Percentiles rank a stretch among this genome's conserved stretches.
Evolutionary conservation across 2,797 vertebrate genomes (phyloP).

Genomic region (Halcyon chelicuti): DNA sequence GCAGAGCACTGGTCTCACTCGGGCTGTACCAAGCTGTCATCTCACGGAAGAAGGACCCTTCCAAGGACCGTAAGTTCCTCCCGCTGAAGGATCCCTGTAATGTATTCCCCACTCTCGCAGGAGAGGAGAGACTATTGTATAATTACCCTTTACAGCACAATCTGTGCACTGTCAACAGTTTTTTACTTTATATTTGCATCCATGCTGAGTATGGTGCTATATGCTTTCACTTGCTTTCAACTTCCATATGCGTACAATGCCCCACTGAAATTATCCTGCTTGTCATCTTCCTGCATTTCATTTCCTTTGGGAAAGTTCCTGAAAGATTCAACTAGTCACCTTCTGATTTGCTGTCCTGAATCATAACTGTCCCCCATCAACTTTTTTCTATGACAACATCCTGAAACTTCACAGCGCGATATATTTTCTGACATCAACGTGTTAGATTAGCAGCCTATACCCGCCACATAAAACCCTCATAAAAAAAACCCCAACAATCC

Average conservation of each 20-base stretch:
- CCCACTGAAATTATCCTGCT: neutral
- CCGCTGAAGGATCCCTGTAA: neutral
- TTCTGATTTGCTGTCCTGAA: neutral
- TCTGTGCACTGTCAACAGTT: neutral
- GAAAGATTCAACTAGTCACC: neutral
- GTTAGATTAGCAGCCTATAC: neutral
- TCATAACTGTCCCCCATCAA: neutral
- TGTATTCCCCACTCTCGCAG: neutral
- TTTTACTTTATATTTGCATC: conserved; percentile 4
- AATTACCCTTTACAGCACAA: neutral
- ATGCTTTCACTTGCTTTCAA: neutral
- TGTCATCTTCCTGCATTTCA: neutral
- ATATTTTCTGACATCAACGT: neutral
- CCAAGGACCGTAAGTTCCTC: neutral
- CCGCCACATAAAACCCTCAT: neutral
- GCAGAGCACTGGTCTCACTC: neutral
- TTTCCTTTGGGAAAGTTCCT: neutral
- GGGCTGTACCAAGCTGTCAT: neutral
- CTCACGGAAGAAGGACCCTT: neutral
- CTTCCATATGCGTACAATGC: neutral
- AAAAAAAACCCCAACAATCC: neutral
- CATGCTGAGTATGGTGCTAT: neutral
- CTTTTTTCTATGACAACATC: neutral
- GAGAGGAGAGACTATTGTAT: neutral
- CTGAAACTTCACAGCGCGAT: neutral